Conservation (phyloP, 2,113 vertebrate species). For the Danionella cerebrum region DNA sequence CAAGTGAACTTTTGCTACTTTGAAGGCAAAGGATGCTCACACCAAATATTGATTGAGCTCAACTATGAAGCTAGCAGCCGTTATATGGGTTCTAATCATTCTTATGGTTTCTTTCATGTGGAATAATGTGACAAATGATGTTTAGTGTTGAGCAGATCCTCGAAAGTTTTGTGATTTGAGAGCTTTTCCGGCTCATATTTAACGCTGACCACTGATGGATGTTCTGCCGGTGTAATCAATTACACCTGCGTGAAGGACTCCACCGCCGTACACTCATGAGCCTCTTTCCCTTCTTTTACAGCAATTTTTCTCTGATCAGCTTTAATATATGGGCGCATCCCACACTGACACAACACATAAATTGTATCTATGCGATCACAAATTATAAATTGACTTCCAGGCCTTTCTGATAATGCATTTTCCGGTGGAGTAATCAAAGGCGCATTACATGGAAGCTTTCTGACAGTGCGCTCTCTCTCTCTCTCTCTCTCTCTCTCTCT, state of each 20-base stretch:
- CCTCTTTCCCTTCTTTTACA: neutral
- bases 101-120: neutral
- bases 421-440: slow-evolving; percentile 3
- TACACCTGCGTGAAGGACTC: neutral
- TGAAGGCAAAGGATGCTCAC: too few relatives aligned
- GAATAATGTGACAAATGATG: neutral
- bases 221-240: neutral
- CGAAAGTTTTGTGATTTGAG: neutral
- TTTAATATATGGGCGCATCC: neutral
- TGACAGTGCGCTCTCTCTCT: neutral
- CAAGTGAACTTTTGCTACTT: too few relatives aligned
- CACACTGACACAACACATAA: neutral
- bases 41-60: too few relatives aligned
- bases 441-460: neutral
- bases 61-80: too few relatives aligned
- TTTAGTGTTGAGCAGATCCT: neutral
- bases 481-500: neutral
- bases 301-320: neutral
- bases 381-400: neutral
- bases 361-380: neutral
- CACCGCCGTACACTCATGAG: neutral
- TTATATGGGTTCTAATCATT: too few relatives aligned
- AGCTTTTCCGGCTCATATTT: neutral
- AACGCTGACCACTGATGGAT: neutral
- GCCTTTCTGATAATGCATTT: neutral